phyloP scores from a whole-genome alignment of 2,113 vertebrate species.

The Myiopsitta monachus region DNA sequence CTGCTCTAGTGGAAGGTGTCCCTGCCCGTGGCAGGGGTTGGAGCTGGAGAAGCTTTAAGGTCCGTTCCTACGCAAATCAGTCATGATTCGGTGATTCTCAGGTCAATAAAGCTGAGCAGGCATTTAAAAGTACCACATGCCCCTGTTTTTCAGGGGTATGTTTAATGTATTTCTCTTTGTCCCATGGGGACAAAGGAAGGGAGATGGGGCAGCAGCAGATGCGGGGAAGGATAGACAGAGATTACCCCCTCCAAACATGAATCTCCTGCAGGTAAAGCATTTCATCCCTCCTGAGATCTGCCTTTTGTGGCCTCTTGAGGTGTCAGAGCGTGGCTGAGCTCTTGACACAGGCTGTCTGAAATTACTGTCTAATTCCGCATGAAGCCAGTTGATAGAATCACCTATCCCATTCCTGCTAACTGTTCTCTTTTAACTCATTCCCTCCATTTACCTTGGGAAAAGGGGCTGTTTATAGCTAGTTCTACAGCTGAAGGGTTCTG shows the following conservation, averaged over 20 bases:
- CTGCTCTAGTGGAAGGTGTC: background rate
- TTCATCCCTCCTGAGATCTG: background rate
- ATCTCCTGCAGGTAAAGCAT: background rate
- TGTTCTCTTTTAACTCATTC: background rate
- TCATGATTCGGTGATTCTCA: background rate
- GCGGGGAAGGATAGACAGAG: background rate
- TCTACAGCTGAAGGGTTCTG: background rate
- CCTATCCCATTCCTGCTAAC: background rate
- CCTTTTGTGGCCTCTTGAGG: background rate
- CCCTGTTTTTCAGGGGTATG: background rate
- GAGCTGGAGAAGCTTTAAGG: background rate
- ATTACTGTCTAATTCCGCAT: background rate
- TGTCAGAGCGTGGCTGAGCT: background rate
- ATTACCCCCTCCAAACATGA: background rate
- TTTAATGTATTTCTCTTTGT: background rate
- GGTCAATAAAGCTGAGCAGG: background rate
- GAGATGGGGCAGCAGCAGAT: background rate
- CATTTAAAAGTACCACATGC: background rate
- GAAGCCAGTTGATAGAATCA: background rate
- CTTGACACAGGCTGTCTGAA: background rate
- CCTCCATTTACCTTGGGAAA: background rate
- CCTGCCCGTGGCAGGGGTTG: background rate
- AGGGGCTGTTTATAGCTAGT: background rate
- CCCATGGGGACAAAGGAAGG: accelerated
- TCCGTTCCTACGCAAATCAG: background rate